phyloP scores from a whole-genome alignment of 2,113 vertebrate genomes.

The Monopterus albus region DNA sequence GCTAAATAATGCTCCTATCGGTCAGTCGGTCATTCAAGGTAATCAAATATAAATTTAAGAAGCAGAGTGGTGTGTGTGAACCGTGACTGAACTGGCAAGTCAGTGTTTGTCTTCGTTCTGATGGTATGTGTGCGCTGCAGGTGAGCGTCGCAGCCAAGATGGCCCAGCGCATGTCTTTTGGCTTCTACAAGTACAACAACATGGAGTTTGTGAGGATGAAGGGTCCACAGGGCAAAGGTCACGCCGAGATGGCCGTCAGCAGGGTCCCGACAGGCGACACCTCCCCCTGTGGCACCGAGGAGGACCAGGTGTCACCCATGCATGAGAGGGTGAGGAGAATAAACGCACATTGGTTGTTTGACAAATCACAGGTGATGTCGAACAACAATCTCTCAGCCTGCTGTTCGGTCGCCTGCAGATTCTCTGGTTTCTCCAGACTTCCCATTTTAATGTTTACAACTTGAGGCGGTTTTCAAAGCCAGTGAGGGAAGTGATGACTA shows the following conservation, averaged over 20 bases:
- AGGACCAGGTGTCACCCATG: slow-evolving; percentile 91
- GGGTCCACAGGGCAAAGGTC: slow-evolving; percentile 97
- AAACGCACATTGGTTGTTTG: neutral
- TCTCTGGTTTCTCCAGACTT: neutral
- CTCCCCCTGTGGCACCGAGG: slow-evolving; percentile 92
- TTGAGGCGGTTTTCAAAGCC: neutral
- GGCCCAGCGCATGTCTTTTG: slow-evolving; percentile 98
- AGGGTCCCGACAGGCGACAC: slow-evolving; percentile 95
- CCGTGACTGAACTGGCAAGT: too few relatives aligned
- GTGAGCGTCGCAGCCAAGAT: slow-evolving; percentile 98
- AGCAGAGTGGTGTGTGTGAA: too few relatives aligned
- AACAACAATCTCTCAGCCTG: too few relatives aligned
- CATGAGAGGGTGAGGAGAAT: slow-evolving; percentile 88
- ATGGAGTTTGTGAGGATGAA: slow-evolving; percentile 99
- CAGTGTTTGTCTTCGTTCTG: too few relatives aligned
- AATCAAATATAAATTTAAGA: too few relatives aligned
- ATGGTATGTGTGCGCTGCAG: slow-evolving; percentile 71
- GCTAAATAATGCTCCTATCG: too few relatives aligned
- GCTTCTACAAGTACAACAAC: slow-evolving; percentile 98
- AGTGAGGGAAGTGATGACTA: neutral
- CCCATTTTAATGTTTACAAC: neutral
- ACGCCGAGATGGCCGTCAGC: slow-evolving; percentile 98
- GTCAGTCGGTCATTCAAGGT: too few relatives aligned
- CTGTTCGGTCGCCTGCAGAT: too few relatives aligned
- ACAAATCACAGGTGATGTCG: too few relatives aligned